Base-by-base conservation (phyloP, 35 echinoderm and acorn worm genomes). In the Lytechinus variegatus region DNA sequence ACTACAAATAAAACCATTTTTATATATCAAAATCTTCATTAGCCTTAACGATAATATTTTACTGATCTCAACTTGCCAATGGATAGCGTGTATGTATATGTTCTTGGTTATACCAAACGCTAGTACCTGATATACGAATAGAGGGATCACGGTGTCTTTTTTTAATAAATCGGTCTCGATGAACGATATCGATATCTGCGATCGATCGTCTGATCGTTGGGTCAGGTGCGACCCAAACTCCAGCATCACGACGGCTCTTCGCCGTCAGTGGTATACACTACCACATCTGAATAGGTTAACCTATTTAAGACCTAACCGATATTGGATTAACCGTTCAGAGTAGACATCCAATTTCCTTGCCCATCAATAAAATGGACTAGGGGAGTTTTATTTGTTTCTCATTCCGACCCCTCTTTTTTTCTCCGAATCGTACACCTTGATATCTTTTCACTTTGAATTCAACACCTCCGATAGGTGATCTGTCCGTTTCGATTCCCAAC, bases 331-430 rank as follows among this genome's bases (percentile, higher is more conserved):
- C 66, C 66, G 66, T 79, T 79, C 66, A 79, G 66, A 24, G 66
- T 79, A 79, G 66, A 79, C 66, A 79, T 79, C 66, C 66, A 79
- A 24, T 79, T 79, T 79, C 66, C 66, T 79, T 79, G 66, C 66
- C 10, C 66, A 79, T 79, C 66, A 8, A 79, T 79, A 79, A 79
- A 79, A 79, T 79, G 21, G 66, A 24, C 66, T 79, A 79, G 66
- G 19, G 66, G n/a, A 7, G 19, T 24, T 14, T 16, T n/a, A 79
- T 79, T 79, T 79, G 66, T 79, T 79, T 79, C 66, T 79, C 66
- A 14, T 79, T 24, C 66, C 21, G 6, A 79, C 66, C 66, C 66
- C 66, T 44, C 33, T 44, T 79, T 79, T 24, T 79, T 7, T 24
- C 66, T 79, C 66, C 7, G n/a, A 79, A 79, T 79, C 66, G 19